phyloP scores from a whole-genome alignment of 1,140 invertebrate species.

The Pseudachorutes palmiensis region DNA sequence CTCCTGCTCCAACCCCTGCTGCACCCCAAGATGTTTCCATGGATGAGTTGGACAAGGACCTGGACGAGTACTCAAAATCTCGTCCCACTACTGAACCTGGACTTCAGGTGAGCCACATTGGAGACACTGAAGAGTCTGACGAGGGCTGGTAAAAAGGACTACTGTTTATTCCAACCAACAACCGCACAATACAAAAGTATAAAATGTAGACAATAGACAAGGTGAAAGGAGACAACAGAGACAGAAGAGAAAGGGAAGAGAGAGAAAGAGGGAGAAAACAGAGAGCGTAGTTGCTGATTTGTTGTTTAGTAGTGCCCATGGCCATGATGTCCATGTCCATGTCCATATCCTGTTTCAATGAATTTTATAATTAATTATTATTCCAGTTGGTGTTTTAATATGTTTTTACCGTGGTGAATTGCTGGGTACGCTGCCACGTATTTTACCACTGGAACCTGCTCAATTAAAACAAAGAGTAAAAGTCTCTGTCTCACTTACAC shows the following conservation, averaged over 20 bases:
- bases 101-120: too few relatives aligned
- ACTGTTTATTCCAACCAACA: not conserved
- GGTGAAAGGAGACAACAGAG: not conserved
- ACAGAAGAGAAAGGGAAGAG: not conserved
- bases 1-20: too few relatives aligned
- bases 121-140: too few relatives aligned
- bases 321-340: conserved; percentile 19
- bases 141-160: not conserved
- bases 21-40: not conserved
- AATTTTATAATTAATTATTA: conserved; percentile 19
- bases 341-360: not conserved
- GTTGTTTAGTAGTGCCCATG: conserved; percentile 6
- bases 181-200: conserved; percentile 4
- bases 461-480: too few relatives aligned
- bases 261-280: not conserved
- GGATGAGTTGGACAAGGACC: conserved; percentile 26
- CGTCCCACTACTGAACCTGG: too few relatives aligned
- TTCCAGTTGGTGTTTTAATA: conserved; percentile 11
- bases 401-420: conserved; percentile 8
- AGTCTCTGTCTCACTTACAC: too few relatives aligned
- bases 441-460: conserved; percentile 32
- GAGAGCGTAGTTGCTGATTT: too few relatives aligned
- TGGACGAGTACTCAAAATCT: conserved; percentile 20
- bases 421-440: conserved; percentile 19
- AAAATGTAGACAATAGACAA: not conserved